Percentiles rank a stretch among this genome's conserved stretches.
Evolutionary conservation across 37 sponge, comb jelly and placozoan genomes (phyloP).

Genomic region (Chondrilla cf. caribensis): DNA sequence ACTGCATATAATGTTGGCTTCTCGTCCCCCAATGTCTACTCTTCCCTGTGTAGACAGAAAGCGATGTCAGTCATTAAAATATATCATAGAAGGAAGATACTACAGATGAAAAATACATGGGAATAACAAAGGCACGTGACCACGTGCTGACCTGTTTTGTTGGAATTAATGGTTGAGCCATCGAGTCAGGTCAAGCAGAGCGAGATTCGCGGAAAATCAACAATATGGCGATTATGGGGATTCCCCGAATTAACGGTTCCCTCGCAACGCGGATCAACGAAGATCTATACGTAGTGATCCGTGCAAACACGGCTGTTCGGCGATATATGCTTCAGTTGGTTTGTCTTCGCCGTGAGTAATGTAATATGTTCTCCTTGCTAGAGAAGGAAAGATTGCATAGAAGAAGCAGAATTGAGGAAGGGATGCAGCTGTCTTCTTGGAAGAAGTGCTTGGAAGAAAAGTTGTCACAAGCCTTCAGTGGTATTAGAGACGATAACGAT

Average conservation of each 20-base stretch:
- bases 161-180: not conserved
- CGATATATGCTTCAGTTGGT: no score
- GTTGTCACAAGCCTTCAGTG: no score
- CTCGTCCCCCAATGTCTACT: not conserved
- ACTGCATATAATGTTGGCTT: conserved; percentile 8
- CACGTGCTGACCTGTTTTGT: not conserved
- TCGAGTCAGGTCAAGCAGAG: not conserved
- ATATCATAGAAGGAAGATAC: not conserved
- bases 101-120: no score
- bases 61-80: not conserved
- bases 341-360: no score
- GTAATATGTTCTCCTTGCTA: not conserved
- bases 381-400: not conserved
- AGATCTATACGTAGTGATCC: no score
- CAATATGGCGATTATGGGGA: not conserved
- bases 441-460: not conserved
- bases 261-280: no score
- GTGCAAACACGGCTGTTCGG: no score
- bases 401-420: not conserved
- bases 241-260: not conserved
- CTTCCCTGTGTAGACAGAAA: not conserved
- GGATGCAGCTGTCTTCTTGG: not conserved
- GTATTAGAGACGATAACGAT: no score
- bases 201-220: not conserved
- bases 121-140: no score